Conservation (phyloP, 2,888 invertebrate species). For the Uropetala carovei region DNA sequence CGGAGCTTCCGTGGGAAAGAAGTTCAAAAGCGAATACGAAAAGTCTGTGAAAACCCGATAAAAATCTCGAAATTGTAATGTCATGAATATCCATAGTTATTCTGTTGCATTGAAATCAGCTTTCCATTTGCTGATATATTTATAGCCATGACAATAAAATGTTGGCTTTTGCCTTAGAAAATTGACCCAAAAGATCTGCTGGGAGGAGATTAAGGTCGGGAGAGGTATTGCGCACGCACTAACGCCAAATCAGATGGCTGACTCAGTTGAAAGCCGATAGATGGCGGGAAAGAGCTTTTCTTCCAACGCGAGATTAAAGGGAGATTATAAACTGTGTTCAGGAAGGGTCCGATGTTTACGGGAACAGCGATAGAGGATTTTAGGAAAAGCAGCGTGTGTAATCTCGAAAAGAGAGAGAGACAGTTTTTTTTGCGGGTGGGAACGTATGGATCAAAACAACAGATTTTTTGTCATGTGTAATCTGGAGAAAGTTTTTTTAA, state of each 20-base stretch:
- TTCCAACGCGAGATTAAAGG: constrained; percentile 8
- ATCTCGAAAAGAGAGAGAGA: neutral
- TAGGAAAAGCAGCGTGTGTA: neutral
- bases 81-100: no score
- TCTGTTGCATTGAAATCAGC: no score
- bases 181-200: neutral
- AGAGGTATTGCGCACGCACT: neutral
- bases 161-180: neutral
- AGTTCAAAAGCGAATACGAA: no score
- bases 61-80: no score
- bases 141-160: no score
- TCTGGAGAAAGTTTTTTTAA: no score
- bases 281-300: neutral
- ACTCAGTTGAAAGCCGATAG: neutral
- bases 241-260: neutral
- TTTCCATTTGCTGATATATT: no score
- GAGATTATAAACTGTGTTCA: neutral
- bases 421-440: neutral
- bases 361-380: neutral
- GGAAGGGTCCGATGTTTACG: neutral
- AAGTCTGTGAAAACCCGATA: no score
- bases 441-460: neutral
- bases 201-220: neutral
- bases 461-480: no score
- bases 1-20: no score